Base-by-base conservation (phyloP, 2,113 vertebrate species). In the Fulmarus glacialis region DNA sequence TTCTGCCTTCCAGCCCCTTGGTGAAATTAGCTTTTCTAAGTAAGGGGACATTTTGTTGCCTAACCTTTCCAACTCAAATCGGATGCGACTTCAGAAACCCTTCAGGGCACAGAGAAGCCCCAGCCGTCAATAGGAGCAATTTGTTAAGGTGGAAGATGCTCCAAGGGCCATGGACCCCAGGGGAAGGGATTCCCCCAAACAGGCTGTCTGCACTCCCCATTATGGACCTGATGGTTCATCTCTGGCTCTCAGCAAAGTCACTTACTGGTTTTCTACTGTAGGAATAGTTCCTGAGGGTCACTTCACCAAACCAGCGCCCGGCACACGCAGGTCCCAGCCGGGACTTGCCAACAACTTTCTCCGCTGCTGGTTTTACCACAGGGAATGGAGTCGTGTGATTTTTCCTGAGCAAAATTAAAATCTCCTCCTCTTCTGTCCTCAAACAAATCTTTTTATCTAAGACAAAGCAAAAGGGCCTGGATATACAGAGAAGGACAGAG, bases 1-100 rank as follows among this genome's bases (percentile, higher is more conserved):
- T 59, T 60, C 64, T 45, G 45, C 11, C 30, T 64, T 84, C 68
- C 40, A 14, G n/a, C n/a, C 56, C 56, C 52, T 52, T 26, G 24
- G 73, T 91, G 72, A 95, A 96, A 97, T 87, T 42, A 84, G 68
- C 15, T 32, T 75, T 72, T 93, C 79, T 89, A 79, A 66, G 67
- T 56, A 75, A 84, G 29, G 77, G 78, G 67, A 56, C 11, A 43
- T 53, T 95, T 43, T 82, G 48, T 42, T 52, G 62, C 50, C 79
- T 87, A 83, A 89, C 92, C 86, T 89, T 96, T 94, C 62, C 36
- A 73, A 77, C 68, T 43, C 43, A 55, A 64, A 75, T 36, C 10
- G 2, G 55, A 83, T 68, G 48, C 43, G 42, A 82, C 47, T 94
- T 60, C 80, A 45, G 70, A 55, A 88, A 73, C 22, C 91, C 60